Evolutionary conservation across 2,888 invertebrate species (phyloP), one percentile per base, ranked within the genome.

Genomic region (Eudemis profundana): DNA sequence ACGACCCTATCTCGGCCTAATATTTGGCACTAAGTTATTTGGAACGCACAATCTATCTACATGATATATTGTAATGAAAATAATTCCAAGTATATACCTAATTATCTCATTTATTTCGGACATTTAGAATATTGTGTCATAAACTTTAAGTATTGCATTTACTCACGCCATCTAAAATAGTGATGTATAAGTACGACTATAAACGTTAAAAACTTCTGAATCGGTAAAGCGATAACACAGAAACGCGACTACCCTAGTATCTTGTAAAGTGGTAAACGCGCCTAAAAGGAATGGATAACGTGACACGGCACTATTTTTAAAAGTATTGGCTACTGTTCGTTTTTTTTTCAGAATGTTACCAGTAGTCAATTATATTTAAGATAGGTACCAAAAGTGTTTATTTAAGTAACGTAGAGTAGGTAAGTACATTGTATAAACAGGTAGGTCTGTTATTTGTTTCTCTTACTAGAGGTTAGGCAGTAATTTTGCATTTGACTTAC

Each of bases 11-110:
- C 69, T 80, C 78, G 82, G 83, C 84, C 82, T 75, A 78, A 78
- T 87, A 87, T 91, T 92, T 92, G 91, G 91, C 91, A 92, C 91
- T 87, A 85, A 82, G 82, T 83, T 84, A 88, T 90, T 91, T 90
- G 90, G 89, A 86, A 90, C 85, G 84, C 86, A 83, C 83, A 85
- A 79, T 86, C 83, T 87, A 87, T 86, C 86, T 88, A 89, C 72
- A 78, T 79, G 73, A 81, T 82, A 75, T 72, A 78, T 75, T 82
- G 76, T 79, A 77, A 76, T 75, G 75, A 78, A 79, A 81, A 77
- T 82, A 79, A 78, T 75, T 65, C 72, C 66, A 68, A 68, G 42
- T 64, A 67, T 54, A 57, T 66, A 49, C 46, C 57, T 38, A 69
- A 59, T 60, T 71, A 68, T 67, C 70, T 72, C 68, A 74, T 72